Base-by-base conservation (phyloP, 2,888 invertebrate genomes). In the Acanthosepion esculentum region DNA sequence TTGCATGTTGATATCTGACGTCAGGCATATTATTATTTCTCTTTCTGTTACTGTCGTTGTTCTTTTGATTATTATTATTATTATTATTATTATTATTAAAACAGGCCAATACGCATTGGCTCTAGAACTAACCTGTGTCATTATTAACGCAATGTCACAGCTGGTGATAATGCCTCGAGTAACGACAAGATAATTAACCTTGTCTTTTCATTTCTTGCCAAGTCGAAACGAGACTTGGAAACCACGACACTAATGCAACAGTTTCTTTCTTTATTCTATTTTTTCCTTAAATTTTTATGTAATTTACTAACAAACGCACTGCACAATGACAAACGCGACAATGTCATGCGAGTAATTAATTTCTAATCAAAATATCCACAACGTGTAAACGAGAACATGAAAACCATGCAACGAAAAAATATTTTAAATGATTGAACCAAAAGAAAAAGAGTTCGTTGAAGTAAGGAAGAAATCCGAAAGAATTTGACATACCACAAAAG, bases 161-260 rank as follows among this genome's bases (percentile, higher is more conserved):
- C 78, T 78, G 78, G 78, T 78, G n/a, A 78, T 78, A 78, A 78
- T 78, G 78, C 78, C 78, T 33, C 78, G n/a, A 78, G 78, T 78
- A 78, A 78, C 33, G 78, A 78, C 78, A 78, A 78, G 78, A 78
- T 78, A 78, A 78, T 78, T 78, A 78, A 78, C 78, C 78, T 78
- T 78, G 78, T 78, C 78, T 33, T 78, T 78, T 78, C 78, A 33
- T 78, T 78, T 33, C 33, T 33, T 78, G 78, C 78, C 78, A 78
- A 78, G 78, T 78, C 18, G 18, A 78, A 78, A n/a, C 78, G 78
- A 78, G 78, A 33, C 78, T 78, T 78, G 78, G n/a, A 78, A 78
- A 12, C 78, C 78, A 33, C 15, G 78, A 78, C n/a, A 78, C 33
- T n/a, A n/a, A n/a, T 78, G n/a, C 78, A 78, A 23, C 33, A n/a